Percentiles rank a stretch among this genome's conserved stretches.
These are phyloP conservation scores for Sphaeridia pumilis DNA, from an alignment of 2,888 invertebrate species.

Conservation along the genomic window DNA sequence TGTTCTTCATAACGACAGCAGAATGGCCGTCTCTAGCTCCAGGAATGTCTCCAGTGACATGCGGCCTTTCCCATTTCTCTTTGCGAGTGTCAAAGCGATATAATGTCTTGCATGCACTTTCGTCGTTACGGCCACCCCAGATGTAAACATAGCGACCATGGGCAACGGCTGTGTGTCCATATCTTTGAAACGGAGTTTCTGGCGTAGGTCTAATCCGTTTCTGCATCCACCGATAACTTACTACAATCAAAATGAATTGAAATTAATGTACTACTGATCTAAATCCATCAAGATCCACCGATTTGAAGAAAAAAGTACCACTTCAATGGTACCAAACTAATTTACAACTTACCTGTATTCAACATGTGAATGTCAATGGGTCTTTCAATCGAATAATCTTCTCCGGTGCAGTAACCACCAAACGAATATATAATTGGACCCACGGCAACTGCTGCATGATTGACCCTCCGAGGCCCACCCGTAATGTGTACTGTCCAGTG, in stretches of 20 bases:
- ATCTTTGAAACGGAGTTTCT: conserved; percentile 60
- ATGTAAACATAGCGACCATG: conserved; percentile 66
- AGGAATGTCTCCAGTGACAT: conserved; percentile 57
- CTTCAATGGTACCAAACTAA: not conserved
- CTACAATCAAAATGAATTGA: conserved; percentile 37
- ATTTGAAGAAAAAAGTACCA: not conserved
- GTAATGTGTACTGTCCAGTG: conserved; percentile 75
- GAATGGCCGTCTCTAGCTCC: conserved; percentile 83
- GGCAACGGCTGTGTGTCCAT: conserved; percentile 82
- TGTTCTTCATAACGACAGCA: conserved; percentile 53
- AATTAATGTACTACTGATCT: not conserved
- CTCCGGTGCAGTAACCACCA: conserved; percentile 81
- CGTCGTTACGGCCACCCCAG: conserved; percentile 88
- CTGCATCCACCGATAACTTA: conserved; percentile 43
- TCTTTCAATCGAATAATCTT: conserved; percentile 59
- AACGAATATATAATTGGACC: conserved; percentile 73
- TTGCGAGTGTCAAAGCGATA: conserved; percentile 65
- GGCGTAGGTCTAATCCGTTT: conserved; percentile 41
- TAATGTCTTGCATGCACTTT: conserved; percentile 63
- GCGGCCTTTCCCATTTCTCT: conserved; percentile 54
- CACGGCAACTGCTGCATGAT: conserved; percentile 78
- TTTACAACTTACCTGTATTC: conserved; percentile 48
- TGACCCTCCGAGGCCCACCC: conserved; percentile 77
- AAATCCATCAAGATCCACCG: not conserved
- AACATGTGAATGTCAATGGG: conserved; percentile 80